A percentile compares a stretch with the other conserved stretches of the same genome.
Conservation (phyloP, 2,888 invertebrate species). For the Cerastis leucographa region DNA sequence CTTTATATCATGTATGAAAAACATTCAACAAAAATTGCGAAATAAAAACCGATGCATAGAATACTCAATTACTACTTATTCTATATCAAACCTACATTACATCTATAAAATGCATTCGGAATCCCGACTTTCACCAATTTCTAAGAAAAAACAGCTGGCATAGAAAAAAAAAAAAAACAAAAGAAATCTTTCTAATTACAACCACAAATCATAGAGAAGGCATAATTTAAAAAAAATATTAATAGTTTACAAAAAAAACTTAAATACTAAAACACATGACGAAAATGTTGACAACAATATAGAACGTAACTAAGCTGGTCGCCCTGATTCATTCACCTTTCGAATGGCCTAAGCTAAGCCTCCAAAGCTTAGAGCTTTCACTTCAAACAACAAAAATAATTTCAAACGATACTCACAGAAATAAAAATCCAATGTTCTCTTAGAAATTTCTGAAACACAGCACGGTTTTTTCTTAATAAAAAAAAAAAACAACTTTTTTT, state of each 20-base stretch:
- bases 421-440: conserved; percentile 82
- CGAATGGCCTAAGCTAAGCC: conserved; percentile 67
- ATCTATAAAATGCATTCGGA: neutral
- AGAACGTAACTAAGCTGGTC: conserved; percentile 65
- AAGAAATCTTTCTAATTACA: no score
- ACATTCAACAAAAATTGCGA: neutral
- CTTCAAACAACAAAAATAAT: conserved; percentile 63
- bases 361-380: conserved; percentile 78
- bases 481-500: conserved; percentile 78
- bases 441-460: conserved; percentile 80
- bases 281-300: conserved; percentile 65
- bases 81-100: neutral
- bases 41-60: no score
- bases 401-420: conserved; percentile 79
- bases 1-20: neutral
- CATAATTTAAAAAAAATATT: neutral
- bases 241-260: conserved; percentile 10
- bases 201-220: neutral
- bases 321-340: conserved; percentile 78
- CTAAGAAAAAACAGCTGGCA: neutral
- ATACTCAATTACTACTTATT: neutral
- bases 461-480: conserved; percentile 83
- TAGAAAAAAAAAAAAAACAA: neutral
- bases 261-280: conserved; percentile 47
- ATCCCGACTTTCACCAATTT: neutral